A percentile compares a stretch with the other conserved stretches of the same genome.
These are phyloP conservation scores for Pseudococcus viburni DNA, from an alignment of 2,888 invertebrate species.

Conservation along the genomic window DNA sequence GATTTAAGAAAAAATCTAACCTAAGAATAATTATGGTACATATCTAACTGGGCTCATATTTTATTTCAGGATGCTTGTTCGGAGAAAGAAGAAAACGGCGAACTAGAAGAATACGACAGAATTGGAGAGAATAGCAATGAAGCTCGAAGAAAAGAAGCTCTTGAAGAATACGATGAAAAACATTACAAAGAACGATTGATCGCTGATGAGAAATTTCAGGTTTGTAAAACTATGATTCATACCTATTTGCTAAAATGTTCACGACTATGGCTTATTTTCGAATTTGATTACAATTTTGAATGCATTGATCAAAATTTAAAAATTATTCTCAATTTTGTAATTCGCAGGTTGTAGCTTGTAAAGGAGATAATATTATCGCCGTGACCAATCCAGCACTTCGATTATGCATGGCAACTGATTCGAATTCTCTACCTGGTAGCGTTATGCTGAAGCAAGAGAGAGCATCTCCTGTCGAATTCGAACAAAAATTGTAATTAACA, in stretches of 20 bases:
- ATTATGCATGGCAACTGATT: conserved; percentile 72
- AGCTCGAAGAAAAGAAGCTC: background rate
- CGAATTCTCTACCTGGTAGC: background rate
- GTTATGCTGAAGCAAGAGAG: conserved; percentile 65
- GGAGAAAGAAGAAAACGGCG: conserved; percentile 37
- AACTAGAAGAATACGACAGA: conserved; percentile 4
- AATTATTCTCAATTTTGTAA: background rate
- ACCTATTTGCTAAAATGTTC: background rate
- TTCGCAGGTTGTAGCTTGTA: conserved; percentile 83
- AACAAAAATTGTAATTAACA: background rate
- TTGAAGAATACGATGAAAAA: background rate
- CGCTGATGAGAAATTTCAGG: conserved; percentile 59
- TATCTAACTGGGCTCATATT: background rate
- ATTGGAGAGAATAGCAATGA: background rate
- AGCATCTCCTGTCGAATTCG: conserved; percentile 61
- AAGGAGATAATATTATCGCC: conserved; percentile 89
- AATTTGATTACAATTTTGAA: background rate
- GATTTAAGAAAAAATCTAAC: too few species aligned
- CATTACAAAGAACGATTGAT: conserved; percentile 40
- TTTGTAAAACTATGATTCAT: background rate
- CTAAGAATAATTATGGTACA: background rate
- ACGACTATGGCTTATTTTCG: background rate
- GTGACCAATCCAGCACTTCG: conserved; percentile 89
- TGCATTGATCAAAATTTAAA: background rate
- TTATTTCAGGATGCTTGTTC: conserved; percentile 46